Conservation (phyloP, 2,113 vertebrate genomes). For the Paramisgurnus dabryanus region DNA sequence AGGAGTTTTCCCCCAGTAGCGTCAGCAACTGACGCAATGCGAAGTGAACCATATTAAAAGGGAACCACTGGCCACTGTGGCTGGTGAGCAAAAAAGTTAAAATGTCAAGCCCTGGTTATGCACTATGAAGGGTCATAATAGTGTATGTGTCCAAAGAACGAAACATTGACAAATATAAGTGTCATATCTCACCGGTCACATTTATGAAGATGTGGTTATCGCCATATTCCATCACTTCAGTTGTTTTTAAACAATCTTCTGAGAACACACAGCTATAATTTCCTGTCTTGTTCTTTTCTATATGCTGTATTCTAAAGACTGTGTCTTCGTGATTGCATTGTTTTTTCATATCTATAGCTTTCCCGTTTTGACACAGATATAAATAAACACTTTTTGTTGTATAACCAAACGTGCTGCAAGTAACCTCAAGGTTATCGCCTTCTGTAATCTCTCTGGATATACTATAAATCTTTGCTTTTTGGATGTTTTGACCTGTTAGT, state of each 20-base stretch:
- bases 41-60: too few relatives aligned
- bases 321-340: slow-evolving; percentile 22
- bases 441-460: slow-evolving; percentile 18
- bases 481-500: slow-evolving; percentile 35
- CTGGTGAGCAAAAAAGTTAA: too few relatives aligned
- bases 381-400: background rate
- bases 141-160: too few relatives aligned
- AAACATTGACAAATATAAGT: too few relatives aligned
- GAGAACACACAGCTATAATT: slow-evolving; percentile 60
- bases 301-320: slow-evolving; percentile 45
- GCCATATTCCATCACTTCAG: background rate
- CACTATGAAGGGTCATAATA: too few relatives aligned
- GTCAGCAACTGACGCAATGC: too few relatives aligned
- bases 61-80: too few relatives aligned
- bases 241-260: background rate
- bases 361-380: slow-evolving; percentile 57
- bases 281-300: slow-evolving; percentile 40
- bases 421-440: slow-evolving; percentile 46
- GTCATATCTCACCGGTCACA: slow-evolving; percentile 4
- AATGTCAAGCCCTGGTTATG: too few relatives aligned
- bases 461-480: slow-evolving; percentile 53
- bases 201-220: slow-evolving; percentile 6
- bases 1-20: too few relatives aligned
- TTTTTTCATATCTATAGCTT: background rate
- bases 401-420: slow-evolving; percentile 55